Base-by-base conservation (phyloP, 2,797 vertebrate genomes). In the Siniperca scherzeri region DNA sequence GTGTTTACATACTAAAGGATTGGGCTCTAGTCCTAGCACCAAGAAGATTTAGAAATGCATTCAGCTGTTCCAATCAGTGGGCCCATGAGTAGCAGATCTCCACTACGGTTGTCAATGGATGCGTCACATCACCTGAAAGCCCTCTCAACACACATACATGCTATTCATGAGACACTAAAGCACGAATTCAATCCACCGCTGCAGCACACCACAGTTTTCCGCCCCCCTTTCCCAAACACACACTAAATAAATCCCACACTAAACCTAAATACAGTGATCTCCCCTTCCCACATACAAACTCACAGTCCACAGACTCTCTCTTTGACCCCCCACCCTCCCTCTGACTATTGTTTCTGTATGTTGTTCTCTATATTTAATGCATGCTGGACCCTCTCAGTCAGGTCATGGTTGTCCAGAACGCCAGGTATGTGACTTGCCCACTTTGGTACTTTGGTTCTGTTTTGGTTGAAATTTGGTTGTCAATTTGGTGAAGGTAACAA, bases 321-420 rank as follows among this genome's bases (percentile, higher is more conserved):
- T 77, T 59, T 71, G 81, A 89, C 59, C 78, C 87, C 89, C 76
- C 89, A 82, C 88, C 72, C 80, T 86, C 92, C 90, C 89, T 93
- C 95, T 94, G 93, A 93, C 94, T 93, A 94, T 91, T 95, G 88
- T 95, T 96, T 96, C 91, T 96, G 93, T 96, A 94, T 96, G 93
- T 92, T 95, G 93, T 95, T 94, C 94, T 96, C 89, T 95, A 94
- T 90, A 94, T 94, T 94, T 94, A 96, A 96, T 96, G 95, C 96
- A 96, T 96, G 95, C 87, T 96, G 97, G 96, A 95, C 94, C 94
- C 93, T 94, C 96, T 95, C 97, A 99, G 99, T 95, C 99, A 99
- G 98, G 99, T 99, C 96, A 99, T 99, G 99, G 99, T 99, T 97
- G 99, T 99, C 96, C 99, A 99, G 97, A 99, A 99, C 74, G 98